These are phyloP conservation scores for Listronotus bonariensis DNA, from an alignment of 1,140 invertebrate genomes.

Conservation along the genomic window DNA sequence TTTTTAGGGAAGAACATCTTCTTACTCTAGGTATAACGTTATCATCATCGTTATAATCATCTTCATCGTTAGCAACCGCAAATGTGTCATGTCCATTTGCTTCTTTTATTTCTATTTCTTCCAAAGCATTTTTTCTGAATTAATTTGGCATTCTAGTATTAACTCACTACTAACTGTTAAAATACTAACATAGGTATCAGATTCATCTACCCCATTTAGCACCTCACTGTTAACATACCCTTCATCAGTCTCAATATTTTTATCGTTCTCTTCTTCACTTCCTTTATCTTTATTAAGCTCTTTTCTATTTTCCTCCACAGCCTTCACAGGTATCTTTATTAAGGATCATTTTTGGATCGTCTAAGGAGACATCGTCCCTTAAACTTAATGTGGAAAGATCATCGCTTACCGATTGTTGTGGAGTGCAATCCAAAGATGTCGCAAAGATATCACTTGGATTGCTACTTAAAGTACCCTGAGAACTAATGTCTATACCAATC, in stretches of 20 bases:
- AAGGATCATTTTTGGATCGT: neutral
- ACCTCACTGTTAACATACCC: slow-evolving; percentile 6
- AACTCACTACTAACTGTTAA: slow-evolving; percentile 24
- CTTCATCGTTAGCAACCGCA: neutral
- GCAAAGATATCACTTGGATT: slow-evolving; percentile 24
- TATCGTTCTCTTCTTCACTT: neutral
- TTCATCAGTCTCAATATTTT: slow-evolving; percentile 1
- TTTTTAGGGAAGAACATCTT: slow-evolving; percentile 85
- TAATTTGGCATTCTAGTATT: slow-evolving; percentile 18
- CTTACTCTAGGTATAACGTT: slow-evolving; percentile 68
- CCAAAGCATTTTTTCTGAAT: neutral
- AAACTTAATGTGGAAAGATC: slow-evolving; percentile 33
- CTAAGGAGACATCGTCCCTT: slow-evolving; percentile 23
- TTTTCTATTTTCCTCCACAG: slow-evolving; percentile 12
- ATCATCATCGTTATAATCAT: slow-evolving; percentile 29
- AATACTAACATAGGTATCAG: slow-evolving; percentile 16
- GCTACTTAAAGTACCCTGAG: slow-evolving; percentile 11
- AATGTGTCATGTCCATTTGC: neutral
- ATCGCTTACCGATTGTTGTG: slow-evolving; percentile 31
- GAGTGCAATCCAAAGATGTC: slow-evolving; percentile 34
- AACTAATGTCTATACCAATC: slow-evolving; percentile 24
- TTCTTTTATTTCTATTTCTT: neutral
- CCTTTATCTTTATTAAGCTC: slow-evolving; percentile 2
- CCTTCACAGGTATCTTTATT: slow-evolving; percentile 14
- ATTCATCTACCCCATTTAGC: neutral